Evolutionary conservation across 2,113 vertebrate species (phyloP), one percentile per base, ranked within the genome.

Genomic region (Pica pica): DNA sequence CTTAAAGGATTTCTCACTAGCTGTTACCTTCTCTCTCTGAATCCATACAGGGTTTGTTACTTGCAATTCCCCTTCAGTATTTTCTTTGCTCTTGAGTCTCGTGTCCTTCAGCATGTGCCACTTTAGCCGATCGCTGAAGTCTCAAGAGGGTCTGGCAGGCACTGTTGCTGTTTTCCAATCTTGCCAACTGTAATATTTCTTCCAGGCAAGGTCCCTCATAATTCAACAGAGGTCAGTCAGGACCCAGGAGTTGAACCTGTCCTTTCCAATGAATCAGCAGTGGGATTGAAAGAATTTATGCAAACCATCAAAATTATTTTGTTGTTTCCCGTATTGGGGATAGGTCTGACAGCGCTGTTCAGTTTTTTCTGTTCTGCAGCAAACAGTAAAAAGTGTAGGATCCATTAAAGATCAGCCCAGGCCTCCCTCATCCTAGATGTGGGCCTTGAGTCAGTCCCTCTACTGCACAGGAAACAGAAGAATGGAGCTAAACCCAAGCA

Each of bases 181-280:
- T 93, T 94, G 94, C 95, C 94, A 93, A 83, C 75, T 70, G 89
- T 61, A 94, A 93, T 95, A 97, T 96, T 95, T 97, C 80, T 94
- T 74, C 50, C 69, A 93, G 86, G 83, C 90, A 83, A 93, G 75
- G 67, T 79, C 76, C 28, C 79, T 77, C 71, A 86, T 96, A 97
- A 96, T 90, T 96, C 73, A 94, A 67, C 75, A 65, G 90, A 88
- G 88, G 88, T 95, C 90, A 93, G 88, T 53, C 88, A 92, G 55
- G 83, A 83, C 85, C 83, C 30, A 35, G 49, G 63, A 97, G 85
- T 65, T 83, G 60, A 95, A 90, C 63, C 71, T 90, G 68, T 94
- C 85, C 83, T 94, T 94, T 86, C 81, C 83, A 95, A 86, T 88
- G 90, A 92, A 92, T 92, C 79, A 90, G 59, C 46, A 67, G 46